Conservation (phyloP, 1,140 invertebrate species). For the Sycophaga agraensis region DNA sequence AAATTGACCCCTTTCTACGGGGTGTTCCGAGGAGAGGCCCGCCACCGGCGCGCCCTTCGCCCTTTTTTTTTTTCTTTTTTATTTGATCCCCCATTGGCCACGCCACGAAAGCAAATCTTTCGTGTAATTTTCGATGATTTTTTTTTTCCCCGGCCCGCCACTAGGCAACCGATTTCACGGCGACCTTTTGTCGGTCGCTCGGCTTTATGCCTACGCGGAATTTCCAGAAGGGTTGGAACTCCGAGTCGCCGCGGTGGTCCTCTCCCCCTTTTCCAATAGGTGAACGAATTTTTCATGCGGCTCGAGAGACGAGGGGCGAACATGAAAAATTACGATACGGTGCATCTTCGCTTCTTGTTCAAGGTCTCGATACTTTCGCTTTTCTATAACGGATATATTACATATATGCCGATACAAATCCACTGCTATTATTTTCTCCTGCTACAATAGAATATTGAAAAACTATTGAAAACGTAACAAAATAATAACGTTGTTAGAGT, state of each 20-base stretch:
- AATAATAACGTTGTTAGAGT: too few species aligned
- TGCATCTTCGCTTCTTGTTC: too few species aligned
- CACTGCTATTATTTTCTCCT: too few species aligned
- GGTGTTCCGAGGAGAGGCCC: not conserved
- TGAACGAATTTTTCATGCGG: conserved; percentile 14
- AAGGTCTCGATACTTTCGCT: too few species aligned
- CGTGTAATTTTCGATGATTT: conserved; percentile 55
- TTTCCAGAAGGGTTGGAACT: too few species aligned
- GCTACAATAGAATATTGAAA: too few species aligned
- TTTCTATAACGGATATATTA: too few species aligned
- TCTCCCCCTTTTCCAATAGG: not conserved
- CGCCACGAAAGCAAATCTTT: conserved; percentile 50
- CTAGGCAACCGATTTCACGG: conserved; percentile 50
- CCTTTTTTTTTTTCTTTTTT: conserved; percentile 40
- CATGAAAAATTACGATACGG: conserved; percentile 13
- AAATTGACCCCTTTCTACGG: conserved; percentile 6
- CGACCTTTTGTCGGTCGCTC: conserved; percentile 32
- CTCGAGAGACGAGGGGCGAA: not conserved
- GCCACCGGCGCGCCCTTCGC: too few species aligned
- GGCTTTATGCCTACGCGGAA: not conserved
- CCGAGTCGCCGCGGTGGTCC: not conserved
- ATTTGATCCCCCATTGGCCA: conserved; percentile 56
- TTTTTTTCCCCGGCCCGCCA: conserved; percentile 38
- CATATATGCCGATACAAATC: too few species aligned
- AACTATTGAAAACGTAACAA: too few species aligned